phyloP scores from a whole-genome alignment of 2,888 invertebrate genomes.

The Drosophila infuscata region DNA sequence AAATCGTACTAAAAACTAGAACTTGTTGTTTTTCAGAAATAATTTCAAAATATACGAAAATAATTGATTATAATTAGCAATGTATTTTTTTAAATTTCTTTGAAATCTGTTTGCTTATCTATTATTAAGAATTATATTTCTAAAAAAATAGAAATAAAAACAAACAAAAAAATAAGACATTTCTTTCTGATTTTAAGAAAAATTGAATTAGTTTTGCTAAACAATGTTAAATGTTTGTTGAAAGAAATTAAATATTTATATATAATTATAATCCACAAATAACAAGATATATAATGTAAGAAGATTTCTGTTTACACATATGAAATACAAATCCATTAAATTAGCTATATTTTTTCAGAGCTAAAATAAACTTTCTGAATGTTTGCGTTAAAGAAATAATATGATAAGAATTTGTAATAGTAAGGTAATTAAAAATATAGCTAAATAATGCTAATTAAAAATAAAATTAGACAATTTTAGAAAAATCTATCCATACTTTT shows the following conservation, averaged over 20 bases:
- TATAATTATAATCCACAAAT: no score
- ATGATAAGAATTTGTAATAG: background rate
- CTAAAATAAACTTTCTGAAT: background rate
- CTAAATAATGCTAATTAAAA: background rate
- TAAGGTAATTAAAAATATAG: background rate
- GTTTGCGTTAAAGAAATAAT: background rate
- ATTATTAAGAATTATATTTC: background rate
- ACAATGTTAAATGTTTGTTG: background rate
- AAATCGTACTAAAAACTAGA: background rate
- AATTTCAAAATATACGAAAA: background rate
- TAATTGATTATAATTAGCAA: background rate
- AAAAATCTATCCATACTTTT: background rate
- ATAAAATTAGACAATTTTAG: background rate
- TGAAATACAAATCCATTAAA: no score
- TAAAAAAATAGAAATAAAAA: no score
- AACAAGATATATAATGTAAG: no score
- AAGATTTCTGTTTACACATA: no score
- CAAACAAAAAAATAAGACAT: no score
- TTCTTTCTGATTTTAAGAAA: background rate
- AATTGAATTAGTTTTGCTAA: background rate
- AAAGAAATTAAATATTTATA: no score
- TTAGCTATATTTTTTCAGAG: background rate
- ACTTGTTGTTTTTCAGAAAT: background rate
- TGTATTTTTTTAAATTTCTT: background rate
- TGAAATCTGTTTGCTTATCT: fast-evolving